Conservation (phyloP, 2,888 invertebrate species). For the Tanypteryx hageni region DNA sequence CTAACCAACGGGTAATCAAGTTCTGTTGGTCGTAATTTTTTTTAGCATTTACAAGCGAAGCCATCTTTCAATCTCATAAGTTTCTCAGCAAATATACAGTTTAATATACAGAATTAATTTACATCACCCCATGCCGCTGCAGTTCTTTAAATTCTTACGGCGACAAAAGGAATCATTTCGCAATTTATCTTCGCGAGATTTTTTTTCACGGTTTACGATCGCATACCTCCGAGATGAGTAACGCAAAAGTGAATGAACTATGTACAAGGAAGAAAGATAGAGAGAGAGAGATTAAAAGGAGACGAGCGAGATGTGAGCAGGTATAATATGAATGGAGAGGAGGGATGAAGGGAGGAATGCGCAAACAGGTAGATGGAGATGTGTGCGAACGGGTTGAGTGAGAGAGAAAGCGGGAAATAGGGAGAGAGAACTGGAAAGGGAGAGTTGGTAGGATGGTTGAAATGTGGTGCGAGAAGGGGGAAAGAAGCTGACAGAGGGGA, state of each 20-base stretch:
- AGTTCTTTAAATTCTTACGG: too few relatives aligned
- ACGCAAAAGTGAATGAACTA: constrained; percentile 7
- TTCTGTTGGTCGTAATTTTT: too few relatives aligned
- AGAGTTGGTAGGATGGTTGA: neutral
- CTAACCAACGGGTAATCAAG: too few relatives aligned
- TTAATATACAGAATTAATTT: too few relatives aligned
- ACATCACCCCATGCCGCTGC: too few relatives aligned
- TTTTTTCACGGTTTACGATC: neutral
- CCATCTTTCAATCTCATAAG: too few relatives aligned
- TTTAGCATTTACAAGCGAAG: too few relatives aligned
- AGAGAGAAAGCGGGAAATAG: neutral
- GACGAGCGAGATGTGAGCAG: neutral
- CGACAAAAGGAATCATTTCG: too few relatives aligned
- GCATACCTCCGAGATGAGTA: neutral
- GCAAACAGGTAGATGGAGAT: neutral
- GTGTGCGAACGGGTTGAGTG: neutral
- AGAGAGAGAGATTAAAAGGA: neutral
- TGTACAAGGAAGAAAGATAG: too few relatives aligned
- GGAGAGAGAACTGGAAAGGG: neutral
- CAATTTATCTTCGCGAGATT: neutral
- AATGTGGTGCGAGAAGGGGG: neutral
- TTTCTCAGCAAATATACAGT: too few relatives aligned
- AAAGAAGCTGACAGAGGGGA: neutral
- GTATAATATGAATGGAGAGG: constrained; percentile 8
- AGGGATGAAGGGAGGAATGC: neutral